These are phyloP conservation scores for Hypsibius dujardini DNA, from an alignment of 1,140 invertebrate genomes.

Conservation along the genomic window DNA sequence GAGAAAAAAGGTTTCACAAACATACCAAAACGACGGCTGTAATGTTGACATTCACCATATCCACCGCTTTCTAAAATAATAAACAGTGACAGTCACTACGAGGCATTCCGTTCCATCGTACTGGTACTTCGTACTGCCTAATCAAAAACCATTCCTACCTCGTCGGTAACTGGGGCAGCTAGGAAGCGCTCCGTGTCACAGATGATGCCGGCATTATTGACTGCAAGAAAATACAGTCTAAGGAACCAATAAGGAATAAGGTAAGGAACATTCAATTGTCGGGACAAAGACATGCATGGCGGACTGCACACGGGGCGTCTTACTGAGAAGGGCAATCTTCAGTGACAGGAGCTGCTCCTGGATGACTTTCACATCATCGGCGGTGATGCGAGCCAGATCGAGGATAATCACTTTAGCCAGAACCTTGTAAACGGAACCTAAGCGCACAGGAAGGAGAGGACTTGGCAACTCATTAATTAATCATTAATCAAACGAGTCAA, in stretches of 20 bases:
- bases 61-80: not conserved
- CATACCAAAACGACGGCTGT: not conserved
- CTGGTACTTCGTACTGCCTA: too few species aligned
- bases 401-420: not conserved
- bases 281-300: too few species aligned
- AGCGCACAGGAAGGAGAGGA: too few species aligned
- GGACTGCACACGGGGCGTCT: too few species aligned
- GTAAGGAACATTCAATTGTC: not conserved
- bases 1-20: not conserved
- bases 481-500: too few species aligned
- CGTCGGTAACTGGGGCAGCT: not conserved
- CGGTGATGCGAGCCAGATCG: not conserved
- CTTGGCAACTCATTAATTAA: too few species aligned
- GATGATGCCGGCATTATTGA: not conserved
- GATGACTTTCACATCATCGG: not conserved
- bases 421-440: not conserved
- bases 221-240: not conserved
- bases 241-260: not conserved
- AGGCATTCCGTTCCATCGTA: too few species aligned
- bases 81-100: not conserved
- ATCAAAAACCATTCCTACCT: too few species aligned
- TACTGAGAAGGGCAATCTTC: conserved; percentile 5
- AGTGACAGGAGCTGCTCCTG: not conserved
- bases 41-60: not conserved
- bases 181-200: not conserved